These are phyloP conservation scores for Trachymyrmex septentrionalis DNA, from an alignment of 1,140 invertebrate genomes.

Conservation along the genomic window DNA sequence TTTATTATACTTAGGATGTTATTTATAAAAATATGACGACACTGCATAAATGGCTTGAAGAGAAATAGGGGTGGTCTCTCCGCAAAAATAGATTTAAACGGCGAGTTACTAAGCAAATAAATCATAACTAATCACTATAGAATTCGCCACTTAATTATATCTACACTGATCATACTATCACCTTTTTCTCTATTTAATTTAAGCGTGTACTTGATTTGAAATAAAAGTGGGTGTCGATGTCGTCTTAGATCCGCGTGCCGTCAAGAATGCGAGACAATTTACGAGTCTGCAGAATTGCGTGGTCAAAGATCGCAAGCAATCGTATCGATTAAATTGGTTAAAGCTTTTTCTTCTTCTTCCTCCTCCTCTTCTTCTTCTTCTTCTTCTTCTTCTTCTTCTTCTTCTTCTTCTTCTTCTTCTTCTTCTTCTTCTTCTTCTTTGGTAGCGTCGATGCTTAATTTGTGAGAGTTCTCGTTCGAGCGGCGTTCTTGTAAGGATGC, in stretches of 20 bases:
- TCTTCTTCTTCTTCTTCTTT: constrained; percentile 3
- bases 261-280: constrained; percentile 39
- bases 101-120: too few species aligned
- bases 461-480: constrained; percentile 57
- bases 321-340: constrained; percentile 47
- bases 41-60: too few species aligned
- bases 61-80: too few species aligned
- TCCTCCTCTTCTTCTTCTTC: constrained; percentile 22
- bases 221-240: constrained; percentile 22
- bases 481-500: constrained; percentile 40
- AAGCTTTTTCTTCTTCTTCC: constrained; percentile 19
- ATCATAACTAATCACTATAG: too few species aligned
- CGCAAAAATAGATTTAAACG: too few species aligned
- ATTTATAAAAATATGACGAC: too few species aligned
- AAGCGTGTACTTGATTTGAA: constrained; percentile 7
- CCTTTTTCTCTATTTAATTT: background rate
- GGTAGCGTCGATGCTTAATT: constrained; percentile 55
- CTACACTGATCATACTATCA: too few species aligned
- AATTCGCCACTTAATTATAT: too few species aligned
- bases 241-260: constrained; percentile 4
- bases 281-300: constrained; percentile 43
- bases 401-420: constrained; percentile 8
- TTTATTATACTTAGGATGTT: too few species aligned
- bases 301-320: constrained; percentile 57
- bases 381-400: constrained; percentile 23